Percentiles rank a stretch among this genome's conserved stretches.
Evolutionary conservation across 2,113 vertebrate genomes (phyloP).

Genomic region (Rhizomys pruinosus): DNA sequence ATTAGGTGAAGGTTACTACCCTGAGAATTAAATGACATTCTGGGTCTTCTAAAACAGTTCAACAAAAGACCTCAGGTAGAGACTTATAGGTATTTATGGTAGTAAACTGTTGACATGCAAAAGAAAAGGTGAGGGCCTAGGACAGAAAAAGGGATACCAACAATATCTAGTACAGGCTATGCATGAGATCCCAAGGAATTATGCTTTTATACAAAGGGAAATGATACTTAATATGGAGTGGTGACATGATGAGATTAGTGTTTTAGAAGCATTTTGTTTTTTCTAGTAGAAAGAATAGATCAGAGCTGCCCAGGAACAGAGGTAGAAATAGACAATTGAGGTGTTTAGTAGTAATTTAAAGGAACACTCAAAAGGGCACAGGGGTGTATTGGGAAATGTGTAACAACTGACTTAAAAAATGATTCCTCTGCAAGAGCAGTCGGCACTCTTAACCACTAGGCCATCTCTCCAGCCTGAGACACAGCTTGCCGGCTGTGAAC

Average conservation of each 20-base stretch:
- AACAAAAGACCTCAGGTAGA: background rate
- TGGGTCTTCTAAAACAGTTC: background rate
- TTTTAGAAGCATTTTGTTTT: background rate
- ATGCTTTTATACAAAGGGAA: conserved; percentile 37
- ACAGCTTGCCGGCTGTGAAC: too few relatives aligned
- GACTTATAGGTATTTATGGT: background rate
- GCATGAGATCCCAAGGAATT: background rate
- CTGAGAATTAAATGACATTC: background rate
- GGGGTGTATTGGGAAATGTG: background rate
- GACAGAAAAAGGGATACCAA: background rate
- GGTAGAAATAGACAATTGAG: background rate
- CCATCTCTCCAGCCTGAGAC: too few relatives aligned
- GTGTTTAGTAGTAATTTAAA: conserved; percentile 9
- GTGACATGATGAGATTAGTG: background rate
- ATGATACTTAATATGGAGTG: background rate
- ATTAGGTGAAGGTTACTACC: background rate
- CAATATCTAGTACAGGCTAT: background rate
- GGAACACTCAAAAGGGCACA: background rate
- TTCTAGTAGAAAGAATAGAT: conserved; percentile 15
- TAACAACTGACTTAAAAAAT: background rate
- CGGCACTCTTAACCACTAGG: too few relatives aligned
- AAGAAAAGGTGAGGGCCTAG: background rate
- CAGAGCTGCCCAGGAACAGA: background rate
- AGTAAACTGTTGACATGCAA: background rate
- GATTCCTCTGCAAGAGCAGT: too few relatives aligned